These are phyloP conservation scores for Etheostoma spectabile DNA, from an alignment of 2,113 vertebrate species.

Conservation along the genomic window DNA sequence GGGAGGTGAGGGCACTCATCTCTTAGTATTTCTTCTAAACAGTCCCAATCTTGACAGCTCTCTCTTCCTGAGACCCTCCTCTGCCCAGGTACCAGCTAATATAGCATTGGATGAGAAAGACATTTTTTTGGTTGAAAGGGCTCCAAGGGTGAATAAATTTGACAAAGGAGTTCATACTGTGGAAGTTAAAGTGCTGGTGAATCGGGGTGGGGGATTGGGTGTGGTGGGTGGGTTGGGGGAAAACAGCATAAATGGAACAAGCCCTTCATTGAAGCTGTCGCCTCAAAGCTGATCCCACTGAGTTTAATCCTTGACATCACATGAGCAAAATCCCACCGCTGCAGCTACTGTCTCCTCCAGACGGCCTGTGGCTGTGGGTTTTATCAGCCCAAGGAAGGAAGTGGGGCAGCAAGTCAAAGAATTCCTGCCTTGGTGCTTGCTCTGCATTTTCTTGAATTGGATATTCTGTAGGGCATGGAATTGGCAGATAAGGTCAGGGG, in stretches of 20 bases:
- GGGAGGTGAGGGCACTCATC: neutral
- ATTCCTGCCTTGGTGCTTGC: slow-evolving; percentile 48
- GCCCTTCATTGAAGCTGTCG: slow-evolving; percentile 68
- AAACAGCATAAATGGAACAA: slow-evolving; percentile 67
- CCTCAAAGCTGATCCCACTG: slow-evolving; percentile 72
- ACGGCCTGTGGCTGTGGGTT: slow-evolving; percentile 62
- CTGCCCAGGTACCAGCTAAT: slow-evolving; percentile 55
- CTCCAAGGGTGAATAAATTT: slow-evolving; percentile 64
- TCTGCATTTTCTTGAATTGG: slow-evolving; percentile 51
- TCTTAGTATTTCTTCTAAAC: slow-evolving; percentile 39
- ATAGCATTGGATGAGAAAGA: slow-evolving; percentile 41
- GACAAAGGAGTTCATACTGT: slow-evolving; percentile 65
- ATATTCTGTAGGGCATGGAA: slow-evolving; percentile 38
- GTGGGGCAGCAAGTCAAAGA: slow-evolving; percentile 56
- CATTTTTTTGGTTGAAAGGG: slow-evolving; percentile 55
- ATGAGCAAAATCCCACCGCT: slow-evolving; percentile 73
- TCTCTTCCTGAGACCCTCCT: slow-evolving; percentile 41
- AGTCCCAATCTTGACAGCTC: slow-evolving; percentile 52
- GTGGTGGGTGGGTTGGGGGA: slow-evolving; percentile 28
- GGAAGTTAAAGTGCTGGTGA: slow-evolving; percentile 65
- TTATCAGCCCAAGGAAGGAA: slow-evolving; percentile 68
- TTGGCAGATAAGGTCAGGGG: slow-evolving; percentile 59
- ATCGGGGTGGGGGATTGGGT: slow-evolving; percentile 47
- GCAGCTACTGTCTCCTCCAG: slow-evolving; percentile 63
- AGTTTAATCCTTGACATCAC: slow-evolving; percentile 80